Conservation (phyloP, 2,797 vertebrate genomes). For the Sebastes taczanowskii region DNA sequence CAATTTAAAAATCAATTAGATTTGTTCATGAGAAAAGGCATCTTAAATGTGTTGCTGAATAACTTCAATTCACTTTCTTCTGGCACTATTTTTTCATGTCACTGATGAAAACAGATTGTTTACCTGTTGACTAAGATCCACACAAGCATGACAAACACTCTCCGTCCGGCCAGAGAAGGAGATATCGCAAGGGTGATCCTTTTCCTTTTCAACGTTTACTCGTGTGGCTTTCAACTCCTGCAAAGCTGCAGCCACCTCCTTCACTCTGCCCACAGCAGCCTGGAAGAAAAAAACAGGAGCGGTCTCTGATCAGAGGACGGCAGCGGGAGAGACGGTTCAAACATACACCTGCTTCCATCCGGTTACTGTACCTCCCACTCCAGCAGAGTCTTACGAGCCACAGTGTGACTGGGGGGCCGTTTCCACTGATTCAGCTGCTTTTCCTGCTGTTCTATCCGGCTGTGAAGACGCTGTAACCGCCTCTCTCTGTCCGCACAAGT, state of each 20-base stretch:
- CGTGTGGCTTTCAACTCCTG: constrained; percentile 74
- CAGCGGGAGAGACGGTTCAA: background rate
- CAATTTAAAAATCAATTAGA: background rate
- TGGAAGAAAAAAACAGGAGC: constrained; percentile 48
- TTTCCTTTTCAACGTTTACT: constrained; percentile 27
- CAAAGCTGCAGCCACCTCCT: constrained; percentile 74
- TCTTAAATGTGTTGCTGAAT: background rate
- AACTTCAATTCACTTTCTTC: background rate
- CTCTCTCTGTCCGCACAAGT: constrained; percentile 84
- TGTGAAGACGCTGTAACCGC: constrained; percentile 74
- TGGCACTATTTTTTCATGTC: too few species aligned
- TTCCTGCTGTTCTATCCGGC: constrained; percentile 81
- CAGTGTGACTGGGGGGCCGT: constrained; percentile 76
- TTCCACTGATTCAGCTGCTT: constrained; percentile 74
- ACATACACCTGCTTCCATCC: background rate
- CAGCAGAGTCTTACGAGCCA: constrained; percentile 76
- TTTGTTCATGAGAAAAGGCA: background rate
- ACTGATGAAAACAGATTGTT: background rate
- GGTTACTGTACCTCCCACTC: constrained; percentile 84
- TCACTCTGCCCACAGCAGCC: constrained; percentile 82
- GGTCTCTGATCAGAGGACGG: background rate
- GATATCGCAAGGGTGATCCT: constrained; percentile 52
- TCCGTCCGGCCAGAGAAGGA: constrained; percentile 54
- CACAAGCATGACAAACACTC: constrained; percentile 30
- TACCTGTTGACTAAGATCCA: constrained; percentile 75